phyloP scores from a whole-genome alignment of 2,888 invertebrate species.

The Eurois occulta region DNA sequence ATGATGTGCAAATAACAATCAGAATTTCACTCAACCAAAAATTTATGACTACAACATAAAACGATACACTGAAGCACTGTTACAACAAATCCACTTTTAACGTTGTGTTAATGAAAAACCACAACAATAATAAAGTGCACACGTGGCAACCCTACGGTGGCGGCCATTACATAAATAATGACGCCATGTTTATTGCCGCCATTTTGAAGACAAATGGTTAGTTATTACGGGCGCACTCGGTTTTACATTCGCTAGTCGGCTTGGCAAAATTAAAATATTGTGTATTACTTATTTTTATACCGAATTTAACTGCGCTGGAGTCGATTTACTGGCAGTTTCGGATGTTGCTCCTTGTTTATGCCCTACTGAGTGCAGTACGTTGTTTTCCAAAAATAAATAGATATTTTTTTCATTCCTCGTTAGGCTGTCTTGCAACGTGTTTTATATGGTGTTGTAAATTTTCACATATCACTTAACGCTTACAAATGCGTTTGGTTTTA shows the following conservation, averaged over 20 bases:
- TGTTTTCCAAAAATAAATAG: slow-evolving; percentile 53
- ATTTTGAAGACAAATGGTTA: slow-evolving; percentile 91
- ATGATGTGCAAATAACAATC: slow-evolving; percentile 55
- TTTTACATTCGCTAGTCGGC: slow-evolving; percentile 88
- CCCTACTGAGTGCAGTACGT: slow-evolving; percentile 68
- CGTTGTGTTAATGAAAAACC: slow-evolving; percentile 86
- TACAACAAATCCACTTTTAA: slow-evolving; percentile 70
- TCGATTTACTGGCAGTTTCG: slow-evolving; percentile 81
- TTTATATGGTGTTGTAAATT: slow-evolving; percentile 75
- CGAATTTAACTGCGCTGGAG: slow-evolving; percentile 86
- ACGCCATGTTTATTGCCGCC: slow-evolving; percentile 90
- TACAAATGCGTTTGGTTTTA: slow-evolving; percentile 63
- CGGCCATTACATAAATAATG: slow-evolving; percentile 90
- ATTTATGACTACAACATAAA: slow-evolving; percentile 63
- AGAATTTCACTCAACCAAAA: slow-evolving; percentile 46
- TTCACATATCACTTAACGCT: slow-evolving; percentile 78
- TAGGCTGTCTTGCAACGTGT: slow-evolving; percentile 55
- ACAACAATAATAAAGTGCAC: slow-evolving; percentile 87
- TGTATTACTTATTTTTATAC: slow-evolving; percentile 87
- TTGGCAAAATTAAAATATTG: slow-evolving; percentile 90
- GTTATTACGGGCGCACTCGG: slow-evolving; percentile 89
- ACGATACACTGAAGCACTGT: slow-evolving; percentile 65
- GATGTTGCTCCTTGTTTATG: slow-evolving; percentile 75
- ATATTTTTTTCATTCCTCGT: slow-evolving; percentile 57
- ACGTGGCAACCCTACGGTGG: slow-evolving; percentile 87